Evolutionary conservation across 64 coral and sea anemone species (phyloP).

Genomic region (Astreopora myriophthalma): DNA sequence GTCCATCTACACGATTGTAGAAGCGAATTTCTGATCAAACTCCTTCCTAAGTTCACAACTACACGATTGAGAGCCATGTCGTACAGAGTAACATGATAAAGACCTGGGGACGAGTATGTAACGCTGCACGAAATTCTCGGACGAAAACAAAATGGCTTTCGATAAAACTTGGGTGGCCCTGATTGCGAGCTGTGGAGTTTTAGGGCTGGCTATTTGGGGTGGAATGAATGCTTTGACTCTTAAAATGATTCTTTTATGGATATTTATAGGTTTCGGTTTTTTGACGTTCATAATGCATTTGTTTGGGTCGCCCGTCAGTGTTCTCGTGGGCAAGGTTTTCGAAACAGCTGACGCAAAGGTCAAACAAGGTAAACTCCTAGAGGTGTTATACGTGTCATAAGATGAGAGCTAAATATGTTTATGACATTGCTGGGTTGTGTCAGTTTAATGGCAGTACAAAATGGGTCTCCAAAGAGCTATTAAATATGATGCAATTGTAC

Average conservation of each 20-base stretch:
- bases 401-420: background rate
- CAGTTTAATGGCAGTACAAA: no score
- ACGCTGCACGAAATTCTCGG: background rate
- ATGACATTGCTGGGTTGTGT: no score
- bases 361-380: background rate
- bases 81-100: background rate
- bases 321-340: conserved; percentile 46
- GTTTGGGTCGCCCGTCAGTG: conserved; percentile 73
- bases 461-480: no score
- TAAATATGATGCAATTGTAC: no score
- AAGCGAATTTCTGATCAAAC: conserved; percentile 37
- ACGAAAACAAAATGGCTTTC: conserved; percentile 65
- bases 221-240: conserved; percentile 82
- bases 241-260: conserved; percentile 81
- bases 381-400: background rate
- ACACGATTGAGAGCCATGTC: conserved; percentile 60
- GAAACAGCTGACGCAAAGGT: background rate
- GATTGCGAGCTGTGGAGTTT: conserved; percentile 52
- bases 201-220: conserved; percentile 58
- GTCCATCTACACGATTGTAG: conserved; percentile 19
- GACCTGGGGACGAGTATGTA: background rate
- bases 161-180: conserved; percentile 80
- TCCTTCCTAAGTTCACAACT: background rate
- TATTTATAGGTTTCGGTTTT: conserved; percentile 91
- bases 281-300: conserved; percentile 83